phyloP scores from a whole-genome alignment of 2,113 vertebrate species.

The Halcyon malimbica region DNA sequence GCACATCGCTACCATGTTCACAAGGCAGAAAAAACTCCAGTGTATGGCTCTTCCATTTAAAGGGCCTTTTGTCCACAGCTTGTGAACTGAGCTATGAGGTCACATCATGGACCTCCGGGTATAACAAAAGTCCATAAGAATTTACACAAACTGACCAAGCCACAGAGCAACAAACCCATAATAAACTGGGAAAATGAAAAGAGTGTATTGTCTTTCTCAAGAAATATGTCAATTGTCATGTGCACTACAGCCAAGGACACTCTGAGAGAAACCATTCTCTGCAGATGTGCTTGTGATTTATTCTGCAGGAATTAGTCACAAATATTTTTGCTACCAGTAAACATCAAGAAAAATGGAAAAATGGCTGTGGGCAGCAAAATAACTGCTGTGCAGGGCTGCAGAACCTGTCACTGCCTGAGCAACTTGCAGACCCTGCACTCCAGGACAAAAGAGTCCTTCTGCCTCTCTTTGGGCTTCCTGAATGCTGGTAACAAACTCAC shows the following conservation, averaged over 20 bases:
- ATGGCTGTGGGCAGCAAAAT: not conserved
- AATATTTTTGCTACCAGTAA: not conserved
- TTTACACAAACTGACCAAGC: not conserved
- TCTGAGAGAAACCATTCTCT: not conserved
- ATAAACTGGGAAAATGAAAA: not conserved
- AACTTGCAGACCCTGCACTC: not conserved
- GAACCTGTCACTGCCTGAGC: not conserved
- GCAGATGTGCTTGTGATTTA: not conserved
- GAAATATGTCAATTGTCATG: not conserved
- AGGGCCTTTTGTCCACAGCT: not conserved
- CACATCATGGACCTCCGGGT: no score
- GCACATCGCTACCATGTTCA: accelerated
- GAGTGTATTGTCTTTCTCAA: not conserved
- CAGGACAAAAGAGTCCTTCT: not conserved
- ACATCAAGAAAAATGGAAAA: not conserved
- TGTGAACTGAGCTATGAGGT: no score
- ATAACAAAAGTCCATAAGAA: not conserved
- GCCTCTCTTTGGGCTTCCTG: not conserved
- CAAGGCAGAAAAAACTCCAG: not conserved
- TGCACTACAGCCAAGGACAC: not conserved
- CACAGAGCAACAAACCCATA: not conserved
- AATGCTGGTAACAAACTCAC: not conserved
- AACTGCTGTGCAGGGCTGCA: not conserved
- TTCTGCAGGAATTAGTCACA: not conserved
- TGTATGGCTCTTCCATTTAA: not conserved